Evolutionary conservation across 2,888 invertebrate species (phyloP).

Genomic region (Coremacera marginata): DNA sequence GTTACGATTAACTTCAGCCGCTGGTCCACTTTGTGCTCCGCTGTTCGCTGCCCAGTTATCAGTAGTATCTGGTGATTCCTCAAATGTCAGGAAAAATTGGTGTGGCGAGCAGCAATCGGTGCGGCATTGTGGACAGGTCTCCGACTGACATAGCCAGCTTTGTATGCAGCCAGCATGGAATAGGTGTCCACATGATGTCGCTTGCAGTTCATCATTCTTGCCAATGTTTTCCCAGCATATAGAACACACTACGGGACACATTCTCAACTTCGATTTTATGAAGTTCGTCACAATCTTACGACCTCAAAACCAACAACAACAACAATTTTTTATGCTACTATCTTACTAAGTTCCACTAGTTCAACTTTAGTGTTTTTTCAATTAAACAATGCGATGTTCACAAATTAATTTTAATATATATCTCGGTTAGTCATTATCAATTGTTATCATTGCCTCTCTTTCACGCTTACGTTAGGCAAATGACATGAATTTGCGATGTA

Average conservation of each 20-base stretch:
- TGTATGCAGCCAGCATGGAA: conserved; percentile 23
- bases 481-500: background rate
- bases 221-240: conserved; percentile 21
- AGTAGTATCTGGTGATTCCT: background rate
- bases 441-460: conserved; percentile 9
- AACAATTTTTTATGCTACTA: background rate
- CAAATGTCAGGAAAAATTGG: conserved; percentile 14
- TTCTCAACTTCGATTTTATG: background rate
- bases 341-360: background rate
- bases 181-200: conserved; percentile 19
- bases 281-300: background rate
- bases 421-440: conserved; percentile 19
- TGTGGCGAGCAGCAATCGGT: conserved; percentile 4
- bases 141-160: conserved; percentile 21
- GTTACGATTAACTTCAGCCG: conserved; percentile 7
- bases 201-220: conserved; percentile 6
- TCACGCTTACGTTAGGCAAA: background rate
- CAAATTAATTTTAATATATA: conserved; percentile 17
- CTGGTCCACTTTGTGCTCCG: background rate
- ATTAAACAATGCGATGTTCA: background rate
- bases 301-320: background rate
- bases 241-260: conserved; percentile 15
- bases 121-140: conserved; percentile 28
- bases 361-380: background rate
- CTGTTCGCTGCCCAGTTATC: background rate